Conservation (phyloP, 2,113 vertebrate species). For the Aythya baeri region DNA sequence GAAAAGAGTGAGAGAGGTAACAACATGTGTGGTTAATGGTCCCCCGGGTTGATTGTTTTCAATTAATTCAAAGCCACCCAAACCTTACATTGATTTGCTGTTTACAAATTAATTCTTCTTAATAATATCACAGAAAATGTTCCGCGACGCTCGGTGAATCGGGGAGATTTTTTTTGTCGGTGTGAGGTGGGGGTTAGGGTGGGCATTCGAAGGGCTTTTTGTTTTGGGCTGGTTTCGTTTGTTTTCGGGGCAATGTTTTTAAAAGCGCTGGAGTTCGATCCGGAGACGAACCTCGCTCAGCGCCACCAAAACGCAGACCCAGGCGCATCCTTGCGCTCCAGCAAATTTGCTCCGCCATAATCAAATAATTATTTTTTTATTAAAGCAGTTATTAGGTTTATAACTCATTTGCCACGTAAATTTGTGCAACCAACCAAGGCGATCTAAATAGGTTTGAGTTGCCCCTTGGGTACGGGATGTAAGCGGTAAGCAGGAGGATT, state of each 20-base stretch:
- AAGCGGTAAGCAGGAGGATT: constrained; percentile 82
- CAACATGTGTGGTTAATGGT: constrained; percentile 48
- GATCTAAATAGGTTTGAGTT: constrained; percentile 83
- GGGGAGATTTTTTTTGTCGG: neutral
- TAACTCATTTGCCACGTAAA: constrained; percentile 85
- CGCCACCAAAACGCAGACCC: neutral
- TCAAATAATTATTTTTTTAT: constrained; percentile 76
- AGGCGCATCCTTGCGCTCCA: constrained; percentile 10
- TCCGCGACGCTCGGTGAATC: neutral
- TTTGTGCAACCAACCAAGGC: constrained; percentile 84
- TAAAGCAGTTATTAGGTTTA: constrained; percentile 82
- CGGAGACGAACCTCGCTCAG: neutral
- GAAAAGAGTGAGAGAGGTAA: constrained; percentile 1
- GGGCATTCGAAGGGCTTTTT: neutral
- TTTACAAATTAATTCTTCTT: constrained; percentile 43
- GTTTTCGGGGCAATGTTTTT: neutral
- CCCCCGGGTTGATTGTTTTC: constrained; percentile 59
- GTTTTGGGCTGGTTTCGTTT: neutral
- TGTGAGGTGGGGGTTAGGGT: neutral
- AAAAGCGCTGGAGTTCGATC: neutral
- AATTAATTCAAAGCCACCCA: constrained; percentile 68
- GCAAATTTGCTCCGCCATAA: constrained; percentile 51
- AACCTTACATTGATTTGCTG: constrained; percentile 30
- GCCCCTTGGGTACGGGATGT: constrained; percentile 77
- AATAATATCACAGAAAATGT: neutral